Base-by-base conservation (phyloP, 2,113 vertebrate species). In the Drymodes brunneopygia region DNA sequence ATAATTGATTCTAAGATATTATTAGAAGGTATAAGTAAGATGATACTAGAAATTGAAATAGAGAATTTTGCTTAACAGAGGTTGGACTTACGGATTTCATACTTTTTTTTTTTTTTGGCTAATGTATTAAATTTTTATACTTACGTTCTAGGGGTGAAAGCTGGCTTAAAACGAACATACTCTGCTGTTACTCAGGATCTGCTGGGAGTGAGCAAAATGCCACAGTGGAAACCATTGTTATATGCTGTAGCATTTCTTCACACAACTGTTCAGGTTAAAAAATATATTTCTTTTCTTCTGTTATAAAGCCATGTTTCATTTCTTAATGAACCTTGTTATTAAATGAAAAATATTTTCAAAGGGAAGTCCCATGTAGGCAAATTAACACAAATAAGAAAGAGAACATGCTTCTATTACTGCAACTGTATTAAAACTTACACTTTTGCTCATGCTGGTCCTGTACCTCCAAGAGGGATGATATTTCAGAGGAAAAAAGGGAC, bases 211-310 rank as follows among this genome's bases (percentile, higher is more conserved):
- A 98, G 96, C 84, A 98, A 96, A 95, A 96, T 98, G 95, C 97
- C 98, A 42, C 98, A 98, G 95, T 99, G 98, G 98, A 98, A 97
- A 73, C 98, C 98, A 42, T 42, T 99, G 56, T 97, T 99, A 9
- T 99, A 98, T 38, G 97, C 98, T 33, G 97, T 99, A 51, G 98
- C 98, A 71, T 99, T 98, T 96, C 98, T 99, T 25, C 98, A 99
- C 88, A 98, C 98, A 73, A 98, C 98, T 24, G 98, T 99, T 35
- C 98, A 99, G 98, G 98, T 98, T 92, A 92, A 27, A 78, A 90
- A 92, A 72, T 36, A 22, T 2, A 1, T 75, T 81, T 86, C 1
- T 64, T 92, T 60, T 82, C 31, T 88, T 87, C 53, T 81, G 4
- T 48, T 44, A 35, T 42, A 35, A 94, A 54, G 11, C 33, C 9